phyloP scores from a whole-genome alignment of 2,113 vertebrate species.

The Colaptes auratus region DNA sequence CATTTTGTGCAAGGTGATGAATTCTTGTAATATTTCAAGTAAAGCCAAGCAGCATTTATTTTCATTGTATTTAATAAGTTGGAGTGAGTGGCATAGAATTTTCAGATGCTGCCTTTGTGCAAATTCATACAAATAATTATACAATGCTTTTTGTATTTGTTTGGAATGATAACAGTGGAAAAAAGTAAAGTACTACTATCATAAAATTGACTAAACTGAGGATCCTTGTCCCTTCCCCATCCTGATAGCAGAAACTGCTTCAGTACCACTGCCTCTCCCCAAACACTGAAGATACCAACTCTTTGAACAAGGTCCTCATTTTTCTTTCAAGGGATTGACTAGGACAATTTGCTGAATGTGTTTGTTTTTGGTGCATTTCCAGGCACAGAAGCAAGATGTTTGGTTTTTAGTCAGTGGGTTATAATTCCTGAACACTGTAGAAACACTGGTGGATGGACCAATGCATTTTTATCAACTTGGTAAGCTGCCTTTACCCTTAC shows the following conservation, averaged over 20 bases:
- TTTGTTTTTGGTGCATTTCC: neutral
- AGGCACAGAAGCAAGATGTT: neutral
- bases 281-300: neutral
- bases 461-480: conserved; percentile 3
- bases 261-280: neutral
- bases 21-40: neutral
- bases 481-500: neutral
- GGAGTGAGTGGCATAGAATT: neutral
- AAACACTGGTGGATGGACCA: neutral
- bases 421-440: neutral
- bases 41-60: neutral
- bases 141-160: neutral
- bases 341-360: neutral
- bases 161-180: neutral
- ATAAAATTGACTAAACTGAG: neutral
- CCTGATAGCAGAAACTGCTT: neutral
- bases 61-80: neutral
- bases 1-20: neutral
- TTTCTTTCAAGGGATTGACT: neutral
- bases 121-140: neutral
- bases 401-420: neutral
- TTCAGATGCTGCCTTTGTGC: neutral
- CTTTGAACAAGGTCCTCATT: neutral
- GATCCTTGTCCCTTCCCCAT: neutral
- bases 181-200: neutral